Base-by-base conservation (phyloP, 2,113 vertebrate genomes). In the Amphiprion ocellaris region DNA sequence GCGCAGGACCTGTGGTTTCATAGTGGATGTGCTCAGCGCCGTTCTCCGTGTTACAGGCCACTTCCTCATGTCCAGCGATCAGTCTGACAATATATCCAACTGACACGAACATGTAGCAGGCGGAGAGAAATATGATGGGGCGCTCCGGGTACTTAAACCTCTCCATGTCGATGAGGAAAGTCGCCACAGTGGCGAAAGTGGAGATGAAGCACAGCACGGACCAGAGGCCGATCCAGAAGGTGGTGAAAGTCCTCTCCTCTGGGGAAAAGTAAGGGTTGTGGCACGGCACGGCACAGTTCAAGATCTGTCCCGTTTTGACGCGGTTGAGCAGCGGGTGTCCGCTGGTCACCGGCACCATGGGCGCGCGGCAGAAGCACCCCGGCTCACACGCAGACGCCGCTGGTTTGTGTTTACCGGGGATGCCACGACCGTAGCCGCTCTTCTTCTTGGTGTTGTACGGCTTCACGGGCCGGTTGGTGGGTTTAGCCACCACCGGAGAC, bases 171-270 rank as follows among this genome's bases (percentile, higher is more conserved):
- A 98, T 96, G 3, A 98, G 93, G 75, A 98, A 98, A 19, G 97
- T 98, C 62, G 96, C 96, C 52, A 98, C 97, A 0, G 97, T 97
- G 65, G 96, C 95, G 49, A 97, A 96, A 49, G 97, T 97, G 89
- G 97, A 98, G 70, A 96, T 82, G 90, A 97, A 98, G 65, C 97
- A 98, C n/a, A 98, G 93, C 15, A 96, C 92, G 0, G 97, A 96
- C 97, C 97, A 98, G 21, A 98, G 91, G 0, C 97, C 97, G 64
- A 98, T 96, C 97, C 97, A 98, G 89, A 97, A 96, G 61, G 94
- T 92, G 15, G 97, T 96, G 83, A 98, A 98, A 21, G 95, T 95
- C 74, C 96, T 92, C 92, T 98, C 96, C 67, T 98, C 96, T 41
- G 85, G 94, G 85, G 92, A 96, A 88, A 98, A 96, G 92, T 96